Evolutionary conservation across 2,113 vertebrate genomes (phyloP).

Genomic region (Alces alces): DNA sequence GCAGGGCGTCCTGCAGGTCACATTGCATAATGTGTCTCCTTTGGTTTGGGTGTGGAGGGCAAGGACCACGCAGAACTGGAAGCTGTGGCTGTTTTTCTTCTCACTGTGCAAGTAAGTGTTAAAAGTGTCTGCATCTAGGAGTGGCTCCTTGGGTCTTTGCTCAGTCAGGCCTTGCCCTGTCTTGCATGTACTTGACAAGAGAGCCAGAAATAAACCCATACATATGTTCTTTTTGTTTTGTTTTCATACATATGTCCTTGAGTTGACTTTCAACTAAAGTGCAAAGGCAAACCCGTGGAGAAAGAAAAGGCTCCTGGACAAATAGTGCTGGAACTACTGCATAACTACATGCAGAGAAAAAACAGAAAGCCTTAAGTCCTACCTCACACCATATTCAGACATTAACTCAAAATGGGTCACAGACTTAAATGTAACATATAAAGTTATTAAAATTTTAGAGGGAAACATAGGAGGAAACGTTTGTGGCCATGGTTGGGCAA

Average conservation of each 20-base stretch:
- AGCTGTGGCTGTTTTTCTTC: not conserved
- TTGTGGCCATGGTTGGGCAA: not conserved
- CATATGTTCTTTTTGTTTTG: no score
- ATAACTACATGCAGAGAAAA: not conserved
- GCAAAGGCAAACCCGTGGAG: not conserved
- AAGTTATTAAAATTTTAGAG: not conserved
- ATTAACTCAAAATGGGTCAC: not conserved
- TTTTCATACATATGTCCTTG: fast-evolving
- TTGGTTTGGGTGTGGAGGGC: not conserved
- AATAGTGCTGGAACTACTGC: not conserved
- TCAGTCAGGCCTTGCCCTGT: not conserved
- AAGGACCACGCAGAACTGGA: not conserved
- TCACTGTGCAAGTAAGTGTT: not conserved
- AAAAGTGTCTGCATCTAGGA: not conserved
- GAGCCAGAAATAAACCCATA: not conserved
- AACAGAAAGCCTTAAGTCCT: not conserved
- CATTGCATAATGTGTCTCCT: not conserved
- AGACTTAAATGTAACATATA: not conserved
- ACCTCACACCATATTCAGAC: not conserved
- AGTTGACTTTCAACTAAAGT: not conserved
- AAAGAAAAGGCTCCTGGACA: not conserved
- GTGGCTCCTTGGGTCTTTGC: not conserved
- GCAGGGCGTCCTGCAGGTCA: not conserved
- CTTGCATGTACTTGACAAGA: not conserved
- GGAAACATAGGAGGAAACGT: not conserved